These are phyloP conservation scores for Tillus elongatus DNA, from an alignment of 2,888 invertebrate genomes.

Conservation along the genomic window DNA sequence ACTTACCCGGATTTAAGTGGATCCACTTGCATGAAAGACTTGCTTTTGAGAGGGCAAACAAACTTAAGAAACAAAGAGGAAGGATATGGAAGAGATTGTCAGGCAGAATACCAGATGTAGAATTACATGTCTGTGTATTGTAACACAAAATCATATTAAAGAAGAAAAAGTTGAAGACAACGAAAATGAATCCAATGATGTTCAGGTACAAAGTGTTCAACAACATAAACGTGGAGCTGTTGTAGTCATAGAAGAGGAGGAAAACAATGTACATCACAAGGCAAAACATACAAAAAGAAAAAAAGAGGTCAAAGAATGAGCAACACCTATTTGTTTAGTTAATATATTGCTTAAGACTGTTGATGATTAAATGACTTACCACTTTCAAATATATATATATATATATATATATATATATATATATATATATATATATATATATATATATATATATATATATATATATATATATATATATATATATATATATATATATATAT, in stretches of 20 bases:
- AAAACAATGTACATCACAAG: background rate
- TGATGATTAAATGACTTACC: too few relatives aligned
- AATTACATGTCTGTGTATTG: constrained; percentile 61
- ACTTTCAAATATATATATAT: too few relatives aligned
- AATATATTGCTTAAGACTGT: too few relatives aligned
- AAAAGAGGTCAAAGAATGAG: background rate
- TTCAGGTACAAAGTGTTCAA: background rate
- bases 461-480: too few relatives aligned
- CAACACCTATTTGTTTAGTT: too few relatives aligned
- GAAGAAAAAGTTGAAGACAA: constrained; percentile 22
- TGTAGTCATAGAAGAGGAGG: constrained; percentile 1
- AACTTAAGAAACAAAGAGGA: constrained; percentile 69
- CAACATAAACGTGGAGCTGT: background rate
- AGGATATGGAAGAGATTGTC: constrained; percentile 46
- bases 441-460: too few relatives aligned
- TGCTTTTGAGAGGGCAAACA: constrained; percentile 84
- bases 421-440: too few relatives aligned
- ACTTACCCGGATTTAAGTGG: constrained; percentile 93
- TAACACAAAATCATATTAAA: constrained; percentile 37
- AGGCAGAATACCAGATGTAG: constrained; percentile 59
- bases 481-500: too few relatives aligned
- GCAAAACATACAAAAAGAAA: constrained; percentile 3
- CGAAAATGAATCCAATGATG: constrained; percentile 14
- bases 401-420: too few relatives aligned
- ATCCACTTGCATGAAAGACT: constrained; percentile 86